These are phyloP conservation scores for Cheilosia pagana DNA, from an alignment of 2,888 invertebrate species.

Conservation along the genomic window DNA sequence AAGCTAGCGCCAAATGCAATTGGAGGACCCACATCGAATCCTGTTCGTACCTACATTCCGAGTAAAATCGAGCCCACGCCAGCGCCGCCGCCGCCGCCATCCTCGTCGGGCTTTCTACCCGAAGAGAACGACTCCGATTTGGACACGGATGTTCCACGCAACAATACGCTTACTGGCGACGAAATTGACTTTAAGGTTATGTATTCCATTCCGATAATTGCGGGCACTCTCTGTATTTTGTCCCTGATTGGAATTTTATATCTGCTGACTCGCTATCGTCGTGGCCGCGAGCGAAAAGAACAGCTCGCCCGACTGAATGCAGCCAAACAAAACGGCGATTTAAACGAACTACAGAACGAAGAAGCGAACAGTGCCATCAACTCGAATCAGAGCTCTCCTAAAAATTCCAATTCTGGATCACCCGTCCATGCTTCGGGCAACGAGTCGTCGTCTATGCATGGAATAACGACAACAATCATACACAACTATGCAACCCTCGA, in stretches of 20 bases:
- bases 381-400: conserved; percentile 35
- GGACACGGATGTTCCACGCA: neutral
- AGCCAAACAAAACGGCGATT: conserved; percentile 24
- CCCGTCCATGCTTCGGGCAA: conserved; percentile 18
- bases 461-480: conserved; percentile 40
- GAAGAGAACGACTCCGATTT: neutral
- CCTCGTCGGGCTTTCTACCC: neutral
- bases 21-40: conserved; percentile 85
- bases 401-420: conserved; percentile 27
- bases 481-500: conserved; percentile 79
- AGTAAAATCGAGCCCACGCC: conserved; percentile 36
- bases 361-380: neutral
- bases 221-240: conserved; percentile 63
- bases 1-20: conserved; percentile 80
- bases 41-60: conserved; percentile 84
- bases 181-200: conserved; percentile 59
- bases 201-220: conserved; percentile 75
- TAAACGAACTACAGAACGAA: conserved; percentile 28
- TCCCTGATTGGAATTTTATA: conserved; percentile 66
- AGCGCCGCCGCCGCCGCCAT: conserved; percentile 2
- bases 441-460: conserved; percentile 48
- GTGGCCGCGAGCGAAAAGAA: conserved; percentile 80
- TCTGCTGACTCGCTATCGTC: conserved; percentile 56
- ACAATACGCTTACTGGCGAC: conserved; percentile 19
- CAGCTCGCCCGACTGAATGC: conserved; percentile 2